phyloP scores from a whole-genome alignment of 2,888 invertebrate genomes.

The Hypolimnas misippus region DNA sequence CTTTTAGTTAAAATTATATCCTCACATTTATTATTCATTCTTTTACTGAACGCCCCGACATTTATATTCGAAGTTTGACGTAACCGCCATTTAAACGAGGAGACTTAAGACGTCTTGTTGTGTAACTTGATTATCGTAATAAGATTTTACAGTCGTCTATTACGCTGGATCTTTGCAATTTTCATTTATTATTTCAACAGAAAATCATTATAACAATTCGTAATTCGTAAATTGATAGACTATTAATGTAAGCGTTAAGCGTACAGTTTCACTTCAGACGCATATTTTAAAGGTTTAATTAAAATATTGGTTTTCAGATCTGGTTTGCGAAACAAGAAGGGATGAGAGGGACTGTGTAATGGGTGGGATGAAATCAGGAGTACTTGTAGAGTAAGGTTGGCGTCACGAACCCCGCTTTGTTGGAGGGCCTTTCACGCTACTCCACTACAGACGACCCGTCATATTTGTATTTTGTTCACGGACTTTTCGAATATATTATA shows the following conservation, averaged over 20 bases:
- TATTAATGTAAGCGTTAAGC: neutral
- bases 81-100: conserved; percentile 66
- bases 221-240: conserved; percentile 15
- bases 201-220: conserved; percentile 31
- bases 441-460: conserved; percentile 63
- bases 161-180: conserved; percentile 37
- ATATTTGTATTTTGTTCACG: conserved; percentile 80
- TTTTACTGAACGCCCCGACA: conserved; percentile 65
- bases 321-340: conserved; percentile 35
- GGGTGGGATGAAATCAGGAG: conserved; percentile 54
- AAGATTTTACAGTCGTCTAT: conserved; percentile 50
- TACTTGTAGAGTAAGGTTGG: conserved; percentile 54
- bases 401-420: conserved; percentile 68
- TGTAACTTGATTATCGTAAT: conserved; percentile 55
- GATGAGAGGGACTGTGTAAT: conserved; percentile 42
- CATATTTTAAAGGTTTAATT: conserved; percentile 33
- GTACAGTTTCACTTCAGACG: conserved; percentile 5
- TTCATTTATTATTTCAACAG: conserved; percentile 34
- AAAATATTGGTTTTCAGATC: conserved; percentile 37
- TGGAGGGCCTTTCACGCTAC: conserved; percentile 65
- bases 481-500: conserved; percentile 79
- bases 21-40: conserved; percentile 69
- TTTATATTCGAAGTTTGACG: conserved; percentile 73
- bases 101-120: conserved; percentile 54
- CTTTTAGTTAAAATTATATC: conserved; percentile 62